These are phyloP conservation scores for Lasiurus borealis DNA, from an alignment of 2,113 vertebrate genomes.

Conservation along the genomic window DNA sequence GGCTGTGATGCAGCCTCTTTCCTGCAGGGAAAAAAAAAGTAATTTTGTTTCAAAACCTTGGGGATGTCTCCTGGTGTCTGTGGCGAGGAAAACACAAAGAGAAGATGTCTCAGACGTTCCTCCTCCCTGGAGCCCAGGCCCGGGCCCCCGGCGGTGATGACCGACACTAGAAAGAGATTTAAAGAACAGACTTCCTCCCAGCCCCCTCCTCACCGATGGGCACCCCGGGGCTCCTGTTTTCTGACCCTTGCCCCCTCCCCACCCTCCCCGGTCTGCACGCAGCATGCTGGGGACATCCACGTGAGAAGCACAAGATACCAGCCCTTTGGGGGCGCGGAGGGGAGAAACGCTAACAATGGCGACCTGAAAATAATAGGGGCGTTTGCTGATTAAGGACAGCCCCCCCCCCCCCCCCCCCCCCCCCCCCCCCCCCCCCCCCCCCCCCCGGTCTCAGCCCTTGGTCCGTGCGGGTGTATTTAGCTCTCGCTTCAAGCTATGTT, in stretches of 20 bases:
- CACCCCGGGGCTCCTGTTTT: too few relatives aligned
- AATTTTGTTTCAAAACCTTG: constrained; percentile 73
- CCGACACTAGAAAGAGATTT: constrained; percentile 38
- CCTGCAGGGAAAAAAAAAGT: constrained; percentile 57
- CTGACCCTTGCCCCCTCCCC: too few relatives aligned
- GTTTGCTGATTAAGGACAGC: background rate
- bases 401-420: too few relatives aligned
- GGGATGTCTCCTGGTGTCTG: constrained; percentile 60
- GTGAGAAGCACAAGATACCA: background rate
- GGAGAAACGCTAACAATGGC: background rate
- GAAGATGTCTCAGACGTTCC: background rate
- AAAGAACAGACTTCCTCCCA: background rate
- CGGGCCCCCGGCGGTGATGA: background rate
- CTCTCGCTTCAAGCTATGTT: background rate
- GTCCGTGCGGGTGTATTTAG: background rate
- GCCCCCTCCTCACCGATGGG: background rate
- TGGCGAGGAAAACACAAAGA: constrained; percentile 47
- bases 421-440: too few relatives aligned
- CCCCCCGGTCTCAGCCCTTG: background rate
- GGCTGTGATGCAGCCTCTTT: background rate
- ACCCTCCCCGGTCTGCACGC: background rate
- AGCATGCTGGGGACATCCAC: background rate
- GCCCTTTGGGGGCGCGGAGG: too few relatives aligned
- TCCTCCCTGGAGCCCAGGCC: background rate
- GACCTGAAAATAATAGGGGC: background rate